phyloP scores from a whole-genome alignment of 2,113 vertebrate species.

The Delphinapterus leucas region DNA sequence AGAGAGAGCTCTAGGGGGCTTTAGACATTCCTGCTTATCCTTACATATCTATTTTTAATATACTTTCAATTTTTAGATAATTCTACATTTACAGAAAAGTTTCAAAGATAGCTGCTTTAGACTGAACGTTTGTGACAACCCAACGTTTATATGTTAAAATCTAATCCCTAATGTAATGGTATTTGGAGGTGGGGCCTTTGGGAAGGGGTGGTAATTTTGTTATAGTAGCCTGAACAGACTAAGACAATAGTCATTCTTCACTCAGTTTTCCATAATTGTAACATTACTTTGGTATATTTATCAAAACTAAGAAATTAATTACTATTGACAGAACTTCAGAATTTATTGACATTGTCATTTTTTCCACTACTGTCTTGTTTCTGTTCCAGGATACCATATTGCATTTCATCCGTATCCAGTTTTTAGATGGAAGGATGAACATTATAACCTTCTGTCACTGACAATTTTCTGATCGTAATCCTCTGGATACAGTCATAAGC shows the following conservation, averaged over 20 bases:
- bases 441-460: background rate
- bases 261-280: background rate
- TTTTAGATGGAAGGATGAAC: background rate
- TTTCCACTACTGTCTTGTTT: background rate
- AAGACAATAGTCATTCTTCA: background rate
- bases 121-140: background rate
- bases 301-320: background rate
- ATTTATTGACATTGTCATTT: background rate
- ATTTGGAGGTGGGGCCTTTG: background rate
- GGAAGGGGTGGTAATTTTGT: background rate
- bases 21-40: background rate
- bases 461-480: background rate
- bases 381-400: background rate
- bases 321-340: background rate
- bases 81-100: background rate
- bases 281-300: background rate
- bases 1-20: background rate
- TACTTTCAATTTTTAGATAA: background rate
- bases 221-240: background rate
- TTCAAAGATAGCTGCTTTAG: background rate
- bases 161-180: background rate
- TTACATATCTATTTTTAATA: background rate
- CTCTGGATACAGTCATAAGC: background rate
- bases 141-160: background rate
- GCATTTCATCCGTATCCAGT: background rate